These are phyloP conservation scores for Serinus canaria DNA, from an alignment of 2,113 vertebrate genomes.

Conservation along the genomic window DNA sequence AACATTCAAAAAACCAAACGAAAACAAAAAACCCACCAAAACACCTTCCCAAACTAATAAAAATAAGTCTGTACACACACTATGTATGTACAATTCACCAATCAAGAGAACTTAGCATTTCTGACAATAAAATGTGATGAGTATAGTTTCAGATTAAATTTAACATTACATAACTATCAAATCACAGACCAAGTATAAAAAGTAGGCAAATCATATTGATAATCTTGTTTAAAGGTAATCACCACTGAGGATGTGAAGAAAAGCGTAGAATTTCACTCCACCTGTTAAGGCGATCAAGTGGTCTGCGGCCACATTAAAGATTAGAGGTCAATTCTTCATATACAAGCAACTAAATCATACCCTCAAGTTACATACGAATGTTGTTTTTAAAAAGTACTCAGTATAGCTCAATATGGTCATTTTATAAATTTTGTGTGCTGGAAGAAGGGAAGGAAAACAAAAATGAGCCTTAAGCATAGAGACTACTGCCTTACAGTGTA, in stretches of 20 bases:
- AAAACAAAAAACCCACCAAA: neutral
- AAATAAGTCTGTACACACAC: neutral
- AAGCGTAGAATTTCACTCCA: neutral
- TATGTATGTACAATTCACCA: neutral
- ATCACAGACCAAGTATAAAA: neutral
- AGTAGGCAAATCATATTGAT: neutral
- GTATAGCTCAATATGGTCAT: neutral
- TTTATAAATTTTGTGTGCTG: neutral
- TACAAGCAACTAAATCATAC: neutral
- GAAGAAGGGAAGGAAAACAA: neutral
- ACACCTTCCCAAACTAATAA: neutral
- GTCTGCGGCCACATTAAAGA: neutral
- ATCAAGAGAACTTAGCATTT: neutral
- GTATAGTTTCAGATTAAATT: neutral
- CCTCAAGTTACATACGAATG: neutral
- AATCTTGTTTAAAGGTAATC: neutral
- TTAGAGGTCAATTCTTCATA: neutral
- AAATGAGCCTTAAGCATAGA: neutral
- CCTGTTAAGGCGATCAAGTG: neutral
- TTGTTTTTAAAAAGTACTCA: neutral
- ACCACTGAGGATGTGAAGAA: neutral
- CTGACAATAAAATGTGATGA: neutral
- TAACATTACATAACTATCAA: neutral
- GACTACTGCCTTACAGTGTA: neutral
- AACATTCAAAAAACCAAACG: too few species aligned